These are phyloP conservation scores for Pteruthius melanotis DNA, from an alignment of 2,113 vertebrate genomes.

Conservation along the genomic window DNA sequence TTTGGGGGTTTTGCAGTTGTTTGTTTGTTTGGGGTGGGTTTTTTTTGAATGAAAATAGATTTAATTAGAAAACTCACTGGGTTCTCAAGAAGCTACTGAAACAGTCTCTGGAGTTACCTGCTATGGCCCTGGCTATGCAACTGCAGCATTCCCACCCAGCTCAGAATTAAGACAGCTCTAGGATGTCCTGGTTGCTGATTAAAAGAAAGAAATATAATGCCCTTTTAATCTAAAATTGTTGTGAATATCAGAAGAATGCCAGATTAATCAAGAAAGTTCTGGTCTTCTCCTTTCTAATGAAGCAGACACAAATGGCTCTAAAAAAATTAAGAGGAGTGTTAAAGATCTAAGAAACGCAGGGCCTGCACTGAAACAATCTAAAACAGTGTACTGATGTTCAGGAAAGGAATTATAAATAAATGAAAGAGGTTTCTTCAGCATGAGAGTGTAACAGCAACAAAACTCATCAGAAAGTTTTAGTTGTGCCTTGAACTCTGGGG, in stretches of 20 bases:
- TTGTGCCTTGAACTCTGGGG: background rate
- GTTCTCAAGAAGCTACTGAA: background rate
- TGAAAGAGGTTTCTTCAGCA: background rate
- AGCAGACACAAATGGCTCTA: background rate
- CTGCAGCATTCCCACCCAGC: background rate
- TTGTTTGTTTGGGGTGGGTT: background rate
- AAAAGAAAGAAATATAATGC: background rate
- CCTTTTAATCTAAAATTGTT: background rate
- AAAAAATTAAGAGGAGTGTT: background rate
- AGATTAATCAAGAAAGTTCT: background rate
- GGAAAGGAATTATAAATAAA: background rate
- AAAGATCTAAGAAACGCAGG: background rate
- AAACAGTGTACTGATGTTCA: background rate
- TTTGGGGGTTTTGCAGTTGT: background rate
- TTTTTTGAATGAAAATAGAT: background rate
- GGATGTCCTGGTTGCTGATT: background rate
- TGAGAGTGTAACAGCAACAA: background rate
- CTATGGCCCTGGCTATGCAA: background rate
- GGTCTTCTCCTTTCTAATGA: background rate
- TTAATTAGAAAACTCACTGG: background rate
- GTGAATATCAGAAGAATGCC: background rate
- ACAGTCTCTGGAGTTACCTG: background rate
- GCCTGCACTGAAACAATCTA: background rate
- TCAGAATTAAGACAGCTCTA: background rate
- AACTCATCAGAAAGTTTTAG: background rate